Evolutionary conservation across 2,113 vertebrate species (phyloP), one percentile per base, ranked within the genome.

Genomic region (Aleadryas rufinucha): DNA sequence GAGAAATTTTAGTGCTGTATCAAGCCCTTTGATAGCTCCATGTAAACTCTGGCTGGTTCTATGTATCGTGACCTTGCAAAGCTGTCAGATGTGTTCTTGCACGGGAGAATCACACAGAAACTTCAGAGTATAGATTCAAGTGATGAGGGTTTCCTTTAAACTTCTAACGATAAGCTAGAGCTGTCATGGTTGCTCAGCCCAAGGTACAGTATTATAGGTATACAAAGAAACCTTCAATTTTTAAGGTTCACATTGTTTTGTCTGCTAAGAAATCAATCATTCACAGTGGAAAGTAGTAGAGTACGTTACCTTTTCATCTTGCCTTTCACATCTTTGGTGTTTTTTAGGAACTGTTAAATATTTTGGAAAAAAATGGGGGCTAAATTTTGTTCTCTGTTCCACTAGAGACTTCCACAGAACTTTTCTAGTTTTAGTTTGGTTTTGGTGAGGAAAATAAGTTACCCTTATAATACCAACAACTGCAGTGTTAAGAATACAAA

Each of bases 401-500:
- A 26, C 21, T 24, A 41, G 5, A 81, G 53, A 52, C 22, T 81
- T 81, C 44, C 3, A 26, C 8, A n/a, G 72, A 82, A 75, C 22
- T 92, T 84, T 85, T 63, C 35, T 77, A 74, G 30, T 53, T 91
- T 77, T 21, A 28, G 16, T 87, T 63, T 49, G 30, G 7, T 82
- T 89, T 86, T 47, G 27, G 28, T 28, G 20, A 92, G 47, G 28
- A 33, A 57, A 83, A 87, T 88, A 75, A 50, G 24, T 41, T 42
- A n/a, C 30, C 37, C 17, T 89, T 82, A 79, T 76, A 72, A 84
- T 23, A 92, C 61, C 50, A 90, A 91, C 44, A 74, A 59, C 47
- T 78, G 41, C 60, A 66, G 22, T 44, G 66, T 96, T 57, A 53
- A 76, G 72, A 88, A 79, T 76, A 74, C 60, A 90, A 91, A 86